Conservation (phyloP, 2,113 vertebrate species). For the Connochaetes taurinus region DNA sequence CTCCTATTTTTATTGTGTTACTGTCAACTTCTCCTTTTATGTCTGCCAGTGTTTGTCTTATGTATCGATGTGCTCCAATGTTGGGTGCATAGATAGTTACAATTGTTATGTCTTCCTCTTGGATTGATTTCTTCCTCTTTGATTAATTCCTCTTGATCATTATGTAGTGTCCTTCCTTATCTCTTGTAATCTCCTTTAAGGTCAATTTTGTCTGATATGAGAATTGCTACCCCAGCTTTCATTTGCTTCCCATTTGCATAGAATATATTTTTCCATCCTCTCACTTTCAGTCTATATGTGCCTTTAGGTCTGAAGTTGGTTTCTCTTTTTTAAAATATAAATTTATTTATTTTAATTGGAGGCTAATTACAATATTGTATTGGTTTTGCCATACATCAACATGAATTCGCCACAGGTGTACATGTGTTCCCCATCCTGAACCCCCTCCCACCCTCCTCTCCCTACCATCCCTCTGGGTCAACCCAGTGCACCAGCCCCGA, state of each 20-base stretch:
- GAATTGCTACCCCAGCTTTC: not conserved
- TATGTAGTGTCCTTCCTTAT: not conserved
- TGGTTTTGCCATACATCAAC: no score
- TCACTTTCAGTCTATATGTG: not conserved
- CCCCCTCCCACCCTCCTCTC: accelerated
- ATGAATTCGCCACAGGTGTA: accelerated
- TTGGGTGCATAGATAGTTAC: not conserved
- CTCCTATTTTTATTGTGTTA: not conserved
- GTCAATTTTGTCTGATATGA: not conserved
- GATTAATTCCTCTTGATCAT: not conserved
- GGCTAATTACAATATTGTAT: no score
- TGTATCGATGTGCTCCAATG: not conserved
- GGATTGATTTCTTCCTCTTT: not conserved
- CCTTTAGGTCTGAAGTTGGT: not conserved
- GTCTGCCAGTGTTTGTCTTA: not conserved
- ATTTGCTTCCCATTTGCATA: not conserved
- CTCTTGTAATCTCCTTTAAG: not conserved
- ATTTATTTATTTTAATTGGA: no score
- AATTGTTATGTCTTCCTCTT: not conserved
- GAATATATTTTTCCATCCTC: not conserved
- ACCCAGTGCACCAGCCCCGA: no score
- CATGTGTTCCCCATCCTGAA: no score
- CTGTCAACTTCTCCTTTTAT: not conserved
- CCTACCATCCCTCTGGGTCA: no score
- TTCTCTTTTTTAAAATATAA: not conserved